These are phyloP conservation scores for Euura saliciscinereae DNA, from an alignment of 1,140 invertebrate genomes.

Conservation along the genomic window DNA sequence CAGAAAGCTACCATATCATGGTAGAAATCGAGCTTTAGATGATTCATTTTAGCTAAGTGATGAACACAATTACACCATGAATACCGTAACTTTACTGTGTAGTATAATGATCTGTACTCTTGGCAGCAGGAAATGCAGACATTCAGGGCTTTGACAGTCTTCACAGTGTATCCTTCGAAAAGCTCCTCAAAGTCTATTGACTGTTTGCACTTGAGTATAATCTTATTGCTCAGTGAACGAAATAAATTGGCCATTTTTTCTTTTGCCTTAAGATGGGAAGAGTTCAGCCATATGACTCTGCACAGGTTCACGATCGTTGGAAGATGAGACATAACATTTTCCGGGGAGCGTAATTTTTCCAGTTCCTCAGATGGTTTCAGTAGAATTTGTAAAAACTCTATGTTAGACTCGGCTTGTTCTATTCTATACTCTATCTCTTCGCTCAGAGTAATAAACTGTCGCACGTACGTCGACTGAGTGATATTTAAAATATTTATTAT, in stretches of 20 bases:
- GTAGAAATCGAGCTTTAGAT: no score
- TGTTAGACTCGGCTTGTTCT: conserved; percentile 77
- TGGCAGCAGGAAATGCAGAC: conserved; percentile 78
- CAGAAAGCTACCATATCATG: no score
- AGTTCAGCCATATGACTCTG: conserved; percentile 83
- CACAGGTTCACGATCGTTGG: conserved; percentile 77
- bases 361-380: conserved; percentile 72
- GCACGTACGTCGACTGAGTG: conserved; percentile 80
- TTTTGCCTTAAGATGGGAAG: conserved; percentile 75
- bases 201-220: conserved; percentile 76
- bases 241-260: conserved; percentile 75
- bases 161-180: conserved; percentile 70
- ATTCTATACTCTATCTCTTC: conserved; percentile 68
- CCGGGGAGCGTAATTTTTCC: conserved; percentile 66
- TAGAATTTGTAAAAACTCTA: conserved; percentile 78
- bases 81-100: conserved; percentile 60
- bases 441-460: conserved; percentile 70
- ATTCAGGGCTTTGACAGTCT: conserved; percentile 71
- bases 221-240: conserved; percentile 81
- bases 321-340: conserved; percentile 69
- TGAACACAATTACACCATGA: no score
- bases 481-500: conserved; percentile 75
- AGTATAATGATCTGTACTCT: conserved; percentile 77
- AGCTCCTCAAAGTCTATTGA: conserved; percentile 75
- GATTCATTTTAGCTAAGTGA: no score